Conservation (phyloP, 23 tunicate species). For the Styela clava region DNA sequence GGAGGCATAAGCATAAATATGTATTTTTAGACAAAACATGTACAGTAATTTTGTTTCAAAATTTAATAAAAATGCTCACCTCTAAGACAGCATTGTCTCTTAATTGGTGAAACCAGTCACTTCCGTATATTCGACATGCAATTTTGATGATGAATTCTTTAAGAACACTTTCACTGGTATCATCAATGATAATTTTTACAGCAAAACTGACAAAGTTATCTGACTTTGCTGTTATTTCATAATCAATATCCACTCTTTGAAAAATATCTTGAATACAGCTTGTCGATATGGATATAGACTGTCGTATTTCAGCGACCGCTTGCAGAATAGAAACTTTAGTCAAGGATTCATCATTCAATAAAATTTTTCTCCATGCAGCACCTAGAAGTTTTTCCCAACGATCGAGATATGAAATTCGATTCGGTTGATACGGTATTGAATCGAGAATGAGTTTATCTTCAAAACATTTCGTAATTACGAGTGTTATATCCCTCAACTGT, state of each 20-base stretch:
- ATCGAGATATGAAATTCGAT: not conserved
- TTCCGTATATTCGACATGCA: constrained; percentile 1
- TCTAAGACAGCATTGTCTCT: constrained; percentile 1
- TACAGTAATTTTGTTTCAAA: too few species aligned
- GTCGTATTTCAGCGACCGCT: constrained; percentile 11
- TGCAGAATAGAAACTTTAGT: constrained; percentile 1
- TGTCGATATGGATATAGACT: not conserved
- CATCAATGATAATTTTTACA: not conserved
- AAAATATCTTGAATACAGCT: constrained; percentile 14
- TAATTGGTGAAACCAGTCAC: constrained; percentile 20
- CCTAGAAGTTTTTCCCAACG: not conserved
- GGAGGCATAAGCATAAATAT: too few species aligned
- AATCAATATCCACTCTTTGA: not conserved
- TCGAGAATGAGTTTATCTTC: not conserved
- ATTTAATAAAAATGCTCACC: too few species aligned
- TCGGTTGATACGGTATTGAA: not conserved
- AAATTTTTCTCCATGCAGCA: constrained; percentile 3
- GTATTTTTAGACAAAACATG: too few species aligned
- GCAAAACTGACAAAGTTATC: not conserved
- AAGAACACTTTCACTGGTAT: not conserved
- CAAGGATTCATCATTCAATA: not conserved
- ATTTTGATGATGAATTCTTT: constrained; percentile 13
- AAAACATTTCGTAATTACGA: constrained; percentile 22
- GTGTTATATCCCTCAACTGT: not conserved
- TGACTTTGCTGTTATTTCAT: constrained; percentile 2